These are phyloP conservation scores for Chesias legatella DNA, from an alignment of 2,888 invertebrate species.

Conservation along the genomic window DNA sequence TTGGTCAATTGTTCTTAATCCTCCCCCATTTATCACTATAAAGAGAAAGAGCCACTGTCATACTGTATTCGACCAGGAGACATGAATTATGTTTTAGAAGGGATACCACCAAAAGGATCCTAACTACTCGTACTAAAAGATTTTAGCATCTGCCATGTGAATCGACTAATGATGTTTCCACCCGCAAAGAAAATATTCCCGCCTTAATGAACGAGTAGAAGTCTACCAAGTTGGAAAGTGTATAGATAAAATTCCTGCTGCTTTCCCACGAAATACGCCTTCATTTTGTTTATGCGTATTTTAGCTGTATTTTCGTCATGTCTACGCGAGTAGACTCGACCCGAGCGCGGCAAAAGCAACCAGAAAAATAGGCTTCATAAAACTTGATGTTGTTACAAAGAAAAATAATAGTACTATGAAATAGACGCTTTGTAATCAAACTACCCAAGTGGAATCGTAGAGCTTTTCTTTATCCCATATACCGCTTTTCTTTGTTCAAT, in stretches of 20 bases:
- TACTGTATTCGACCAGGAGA: no score
- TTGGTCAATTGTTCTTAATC: no score
- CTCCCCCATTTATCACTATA: no score
- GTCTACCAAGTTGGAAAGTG: conserved; percentile 24
- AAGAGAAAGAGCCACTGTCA: no score
- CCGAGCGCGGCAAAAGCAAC: neutral
- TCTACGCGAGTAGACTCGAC: neutral
- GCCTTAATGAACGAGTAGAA: conserved; percentile 27
- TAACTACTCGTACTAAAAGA: conserved; percentile 8
- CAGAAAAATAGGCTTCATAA: conserved; percentile 28
- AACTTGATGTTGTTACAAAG: conserved; percentile 26
- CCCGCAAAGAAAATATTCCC: conserved; percentile 18
- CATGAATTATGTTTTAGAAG: no score
- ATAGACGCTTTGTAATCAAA: no score
- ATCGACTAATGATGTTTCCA: conserved; percentile 29
- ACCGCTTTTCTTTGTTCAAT: no score
- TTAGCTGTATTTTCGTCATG: conserved; percentile 4
- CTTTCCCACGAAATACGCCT: conserved; percentile 10
- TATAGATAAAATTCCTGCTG: conserved; percentile 23
- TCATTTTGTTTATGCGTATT: conserved; percentile 10
- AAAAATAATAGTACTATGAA: neutral
- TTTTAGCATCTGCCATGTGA: conserved; percentile 14
- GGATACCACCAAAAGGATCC: neutral
- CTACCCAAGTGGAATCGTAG: no score
- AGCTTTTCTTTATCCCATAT: no score